A percentile compares a stretch with the other conserved stretches of the same genome.
These are phyloP conservation scores for Cyanoramphus novaezelandiae DNA, from an alignment of 2,113 vertebrate genomes.

Conservation along the genomic window DNA sequence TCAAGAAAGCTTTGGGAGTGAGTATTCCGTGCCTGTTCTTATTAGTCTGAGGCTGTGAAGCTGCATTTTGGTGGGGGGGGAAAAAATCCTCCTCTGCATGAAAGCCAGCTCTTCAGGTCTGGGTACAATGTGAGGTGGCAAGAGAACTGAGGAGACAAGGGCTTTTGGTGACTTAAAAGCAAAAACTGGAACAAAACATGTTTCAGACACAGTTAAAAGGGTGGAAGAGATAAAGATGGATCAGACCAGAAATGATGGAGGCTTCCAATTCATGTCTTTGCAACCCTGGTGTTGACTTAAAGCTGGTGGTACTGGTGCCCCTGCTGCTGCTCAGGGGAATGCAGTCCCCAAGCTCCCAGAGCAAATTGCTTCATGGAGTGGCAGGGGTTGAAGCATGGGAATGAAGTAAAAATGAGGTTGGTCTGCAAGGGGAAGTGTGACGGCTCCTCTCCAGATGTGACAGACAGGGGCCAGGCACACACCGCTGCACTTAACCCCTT, in stretches of 20 bases:
- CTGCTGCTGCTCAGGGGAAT: neutral
- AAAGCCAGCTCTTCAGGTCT: neutral
- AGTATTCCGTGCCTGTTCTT: neutral
- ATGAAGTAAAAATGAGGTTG: neutral
- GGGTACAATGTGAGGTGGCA: neutral
- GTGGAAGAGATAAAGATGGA: neutral
- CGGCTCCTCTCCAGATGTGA: neutral
- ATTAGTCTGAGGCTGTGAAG: neutral
- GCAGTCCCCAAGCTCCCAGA: neutral
- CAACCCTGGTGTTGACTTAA: neutral
- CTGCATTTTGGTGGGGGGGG: neutral
- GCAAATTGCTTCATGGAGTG: neutral
- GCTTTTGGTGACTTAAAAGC: neutral
- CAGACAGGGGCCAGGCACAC: neutral
- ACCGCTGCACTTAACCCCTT: neutral
- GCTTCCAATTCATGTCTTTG: neutral
- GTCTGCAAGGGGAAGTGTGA: neutral
- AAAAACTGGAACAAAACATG: rapidly evolving
- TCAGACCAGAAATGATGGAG: neutral
- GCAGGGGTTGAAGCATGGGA: neutral
- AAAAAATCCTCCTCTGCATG: neutral
- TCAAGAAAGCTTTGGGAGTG: neutral
- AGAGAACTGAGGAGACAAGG: neutral
- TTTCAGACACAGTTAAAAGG: neutral
- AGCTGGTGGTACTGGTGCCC: neutral